Conservation (phyloP, 2,888 invertebrate genomes). For the Odontothrips loti region DNA sequence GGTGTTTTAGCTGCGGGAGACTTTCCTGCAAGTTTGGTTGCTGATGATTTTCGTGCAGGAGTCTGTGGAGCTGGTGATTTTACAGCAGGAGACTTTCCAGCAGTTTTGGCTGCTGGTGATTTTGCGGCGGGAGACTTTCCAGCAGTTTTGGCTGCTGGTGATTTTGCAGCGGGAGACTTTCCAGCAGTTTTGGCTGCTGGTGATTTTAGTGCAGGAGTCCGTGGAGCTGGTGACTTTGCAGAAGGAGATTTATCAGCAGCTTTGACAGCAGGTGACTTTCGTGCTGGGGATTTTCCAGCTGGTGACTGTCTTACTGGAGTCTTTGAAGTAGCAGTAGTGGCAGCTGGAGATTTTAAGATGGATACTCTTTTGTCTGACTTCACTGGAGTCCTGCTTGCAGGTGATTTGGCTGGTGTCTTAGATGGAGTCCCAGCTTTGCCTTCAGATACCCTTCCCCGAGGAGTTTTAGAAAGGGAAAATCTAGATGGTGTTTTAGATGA, state of each 20-base stretch:
- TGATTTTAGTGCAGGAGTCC: background rate
- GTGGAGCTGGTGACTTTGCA: background rate
- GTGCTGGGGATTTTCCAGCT: background rate
- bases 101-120: background rate
- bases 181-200: too few species aligned
- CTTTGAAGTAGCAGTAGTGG: background rate
- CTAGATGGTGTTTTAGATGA: background rate
- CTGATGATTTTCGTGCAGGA: background rate
- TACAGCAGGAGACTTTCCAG: background rate
- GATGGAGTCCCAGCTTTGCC: background rate
- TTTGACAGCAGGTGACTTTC: background rate
- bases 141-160: too few species aligned
- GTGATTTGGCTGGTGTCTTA: background rate
- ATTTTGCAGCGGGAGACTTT: too few species aligned
- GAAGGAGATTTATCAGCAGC: background rate
- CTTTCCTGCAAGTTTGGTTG: background rate
- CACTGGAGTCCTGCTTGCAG: background rate
- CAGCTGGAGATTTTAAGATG: background rate
- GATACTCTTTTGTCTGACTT: background rate
- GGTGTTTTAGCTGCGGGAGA: background rate
- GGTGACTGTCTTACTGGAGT: background rate
- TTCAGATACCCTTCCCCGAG: background rate
- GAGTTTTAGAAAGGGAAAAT: background rate
- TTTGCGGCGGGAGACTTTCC: background rate
- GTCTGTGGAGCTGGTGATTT: background rate